Conservation (phyloP, 1,140 invertebrate genomes). For the Calosoma granatense region DNA sequence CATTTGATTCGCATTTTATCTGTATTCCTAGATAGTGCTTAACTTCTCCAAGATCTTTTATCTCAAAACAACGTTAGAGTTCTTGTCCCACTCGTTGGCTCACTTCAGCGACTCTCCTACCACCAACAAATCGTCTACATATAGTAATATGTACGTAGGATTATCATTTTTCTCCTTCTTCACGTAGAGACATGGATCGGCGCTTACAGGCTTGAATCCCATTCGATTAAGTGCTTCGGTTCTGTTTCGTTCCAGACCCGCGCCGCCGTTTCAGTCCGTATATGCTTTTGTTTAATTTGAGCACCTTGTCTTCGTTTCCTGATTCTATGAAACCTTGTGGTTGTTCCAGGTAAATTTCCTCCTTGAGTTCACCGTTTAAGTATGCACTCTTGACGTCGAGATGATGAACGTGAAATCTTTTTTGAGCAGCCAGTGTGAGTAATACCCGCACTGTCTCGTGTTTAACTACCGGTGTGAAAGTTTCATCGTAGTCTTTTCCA, state of each 20-base stretch:
- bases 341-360: slow-evolving; percentile 32
- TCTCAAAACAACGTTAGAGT: slow-evolving; percentile 19
- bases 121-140: slow-evolving; percentile 29
- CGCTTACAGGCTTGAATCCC: slow-evolving; percentile 19
- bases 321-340: slow-evolving; percentile 22
- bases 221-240: slow-evolving; percentile 15
- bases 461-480: slow-evolving; percentile 28
- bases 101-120: slow-evolving; percentile 10
- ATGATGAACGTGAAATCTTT: slow-evolving; percentile 25
- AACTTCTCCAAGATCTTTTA: slow-evolving; percentile 22
- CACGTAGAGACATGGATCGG: slow-evolving; percentile 24
- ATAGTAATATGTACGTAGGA: slow-evolving; percentile 17
- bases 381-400: slow-evolving; percentile 32
- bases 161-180: slow-evolving; percentile 14
- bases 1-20: neutral
- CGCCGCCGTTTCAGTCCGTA: slow-evolving; percentile 27
- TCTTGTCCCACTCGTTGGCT: neutral
- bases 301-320: slow-evolving; percentile 19
- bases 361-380: slow-evolving; percentile 30
- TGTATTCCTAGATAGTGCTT: slow-evolving; percentile 19
- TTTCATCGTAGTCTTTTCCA: slow-evolving; percentile 30
- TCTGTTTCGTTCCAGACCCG: slow-evolving; percentile 17
- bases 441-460: slow-evolving; percentile 29
- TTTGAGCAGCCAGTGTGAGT: slow-evolving; percentile 27
- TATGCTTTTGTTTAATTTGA: slow-evolving; percentile 23